Percentiles rank a stretch among this genome's conserved stretches.
phyloP scores from a whole-genome alignment of 2,797 vertebrate species.

The Sebastes oblongus region DNA sequence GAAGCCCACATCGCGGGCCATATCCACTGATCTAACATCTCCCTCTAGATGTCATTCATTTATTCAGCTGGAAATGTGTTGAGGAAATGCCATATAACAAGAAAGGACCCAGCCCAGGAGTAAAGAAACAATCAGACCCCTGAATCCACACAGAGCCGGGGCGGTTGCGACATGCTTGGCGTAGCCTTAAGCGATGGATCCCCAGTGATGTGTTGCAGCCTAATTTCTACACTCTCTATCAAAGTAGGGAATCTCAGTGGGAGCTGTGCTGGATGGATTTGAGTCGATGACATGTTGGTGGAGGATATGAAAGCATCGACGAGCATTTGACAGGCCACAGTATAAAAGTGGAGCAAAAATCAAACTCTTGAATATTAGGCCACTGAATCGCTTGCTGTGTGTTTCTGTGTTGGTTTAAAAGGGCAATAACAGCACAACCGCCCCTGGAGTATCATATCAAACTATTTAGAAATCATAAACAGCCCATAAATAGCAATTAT shows the following conservation, averaged over 20 bases:
- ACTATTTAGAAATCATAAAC: background rate
- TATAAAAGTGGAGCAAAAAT: background rate
- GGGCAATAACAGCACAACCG: background rate
- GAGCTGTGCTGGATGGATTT: conserved; percentile 5
- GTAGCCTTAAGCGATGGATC: conserved; percentile 42
- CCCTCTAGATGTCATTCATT: conserved; percentile 70
- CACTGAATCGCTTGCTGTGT: background rate
- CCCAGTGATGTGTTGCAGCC: conserved; percentile 25
- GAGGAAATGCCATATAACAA: conserved; percentile 27
- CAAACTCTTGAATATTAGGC: background rate
- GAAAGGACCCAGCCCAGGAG: conserved; percentile 44
- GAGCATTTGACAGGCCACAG: background rate
- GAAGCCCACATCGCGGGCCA: conserved; percentile 53
- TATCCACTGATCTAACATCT: conserved; percentile 48
- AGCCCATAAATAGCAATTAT: conserved; percentile 4
- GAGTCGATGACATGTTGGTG: background rate
- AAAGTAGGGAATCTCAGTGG: conserved; percentile 21
- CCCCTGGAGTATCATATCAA: background rate
- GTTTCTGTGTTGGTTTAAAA: background rate
- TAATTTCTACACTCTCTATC: conserved; percentile 36
- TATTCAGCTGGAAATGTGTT: conserved; percentile 71
- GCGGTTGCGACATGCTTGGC: conserved; percentile 27
- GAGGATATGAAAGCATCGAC: background rate
- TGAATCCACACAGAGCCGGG: conserved; percentile 30
- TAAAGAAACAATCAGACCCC: conserved; percentile 59